phyloP scores from a whole-genome alignment of 2,888 invertebrate genomes.

The Troides aeacus region DNA sequence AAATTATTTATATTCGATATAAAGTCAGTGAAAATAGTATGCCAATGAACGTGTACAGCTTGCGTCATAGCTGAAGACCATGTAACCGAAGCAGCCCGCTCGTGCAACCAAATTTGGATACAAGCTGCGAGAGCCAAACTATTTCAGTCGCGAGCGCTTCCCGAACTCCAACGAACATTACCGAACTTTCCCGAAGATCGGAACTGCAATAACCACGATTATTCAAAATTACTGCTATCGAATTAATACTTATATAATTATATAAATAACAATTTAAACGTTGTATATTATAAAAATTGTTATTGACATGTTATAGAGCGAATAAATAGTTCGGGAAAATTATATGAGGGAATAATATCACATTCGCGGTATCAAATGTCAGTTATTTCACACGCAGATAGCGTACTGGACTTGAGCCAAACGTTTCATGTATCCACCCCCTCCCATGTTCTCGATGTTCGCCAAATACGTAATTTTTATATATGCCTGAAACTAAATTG shows the following conservation, averaged over 20 bases:
- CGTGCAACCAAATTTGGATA: conserved; percentile 82
- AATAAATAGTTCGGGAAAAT: neutral
- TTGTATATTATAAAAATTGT: too few relatives aligned
- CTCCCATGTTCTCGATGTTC: conserved; percentile 45
- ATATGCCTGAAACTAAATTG: conserved; percentile 23
- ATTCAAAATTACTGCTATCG: too few relatives aligned
- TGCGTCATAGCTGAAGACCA: conserved; percentile 44
- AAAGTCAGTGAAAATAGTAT: too few relatives aligned
- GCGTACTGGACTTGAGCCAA: conserved; percentile 57
- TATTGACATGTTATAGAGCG: too few relatives aligned
- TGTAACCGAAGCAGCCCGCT: conserved; percentile 59
- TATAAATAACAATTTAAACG: too few relatives aligned
- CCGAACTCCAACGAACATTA: conserved; percentile 50
- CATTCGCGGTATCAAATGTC: conserved; percentile 64
- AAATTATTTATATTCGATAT: too few relatives aligned
- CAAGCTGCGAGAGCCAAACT: conserved; percentile 59
- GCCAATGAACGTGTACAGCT: conserved; percentile 33
- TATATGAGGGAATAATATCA: conserved; percentile 33
- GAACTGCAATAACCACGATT: neutral
- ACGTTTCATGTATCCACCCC: conserved; percentile 55
- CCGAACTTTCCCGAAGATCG: conserved; percentile 49
- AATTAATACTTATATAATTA: too few relatives aligned
- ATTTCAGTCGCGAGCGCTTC: conserved; percentile 68
- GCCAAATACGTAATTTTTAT: conserved; percentile 59
- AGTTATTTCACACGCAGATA: conserved; percentile 47